phyloP scores from a whole-genome alignment of 1,140 invertebrate species.

The Apocrypta bakeri region DNA sequence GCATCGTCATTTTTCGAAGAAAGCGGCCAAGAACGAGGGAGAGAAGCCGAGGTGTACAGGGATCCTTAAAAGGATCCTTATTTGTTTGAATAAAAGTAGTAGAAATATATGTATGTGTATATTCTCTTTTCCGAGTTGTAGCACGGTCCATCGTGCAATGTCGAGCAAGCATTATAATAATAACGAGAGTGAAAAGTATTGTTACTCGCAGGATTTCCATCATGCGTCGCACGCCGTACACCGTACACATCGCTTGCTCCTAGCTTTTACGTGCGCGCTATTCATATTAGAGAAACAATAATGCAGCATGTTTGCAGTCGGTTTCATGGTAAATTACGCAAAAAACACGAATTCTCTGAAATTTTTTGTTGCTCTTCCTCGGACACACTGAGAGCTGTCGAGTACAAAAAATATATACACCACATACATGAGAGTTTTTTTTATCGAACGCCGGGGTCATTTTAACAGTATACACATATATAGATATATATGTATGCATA shows the following conservation, averaged over 20 bases:
- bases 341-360: slow-evolving; percentile 45
- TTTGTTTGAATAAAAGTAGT: slow-evolving; percentile 41
- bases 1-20: slow-evolving; percentile 48
- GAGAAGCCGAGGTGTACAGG: slow-evolving; percentile 8
- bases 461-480: no score
- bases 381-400: no score
- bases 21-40: slow-evolving; percentile 7
- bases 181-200: not conserved
- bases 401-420: no score
- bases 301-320: slow-evolving; percentile 59
- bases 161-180: not conserved
- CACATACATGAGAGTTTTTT: slow-evolving; percentile 11
- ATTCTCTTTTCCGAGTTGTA: not conserved
- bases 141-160: slow-evolving; percentile 26
- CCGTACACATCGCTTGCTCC: no score
- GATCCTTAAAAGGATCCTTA: slow-evolving; percentile 30
- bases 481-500: not conserved
- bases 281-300: slow-evolving; percentile 52
- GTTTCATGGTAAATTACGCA: slow-evolving; percentile 63
- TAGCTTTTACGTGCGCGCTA: slow-evolving; percentile 20
- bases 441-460: no score
- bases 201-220: slow-evolving; percentile 21
- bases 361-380: not conserved
- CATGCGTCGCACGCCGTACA: no score
- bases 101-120: not conserved